Percentiles rank a stretch among this genome's conserved stretches.
phyloP scores from a whole-genome alignment of 2,797 vertebrate genomes.

The Paedocypris micromegethes region DNA sequence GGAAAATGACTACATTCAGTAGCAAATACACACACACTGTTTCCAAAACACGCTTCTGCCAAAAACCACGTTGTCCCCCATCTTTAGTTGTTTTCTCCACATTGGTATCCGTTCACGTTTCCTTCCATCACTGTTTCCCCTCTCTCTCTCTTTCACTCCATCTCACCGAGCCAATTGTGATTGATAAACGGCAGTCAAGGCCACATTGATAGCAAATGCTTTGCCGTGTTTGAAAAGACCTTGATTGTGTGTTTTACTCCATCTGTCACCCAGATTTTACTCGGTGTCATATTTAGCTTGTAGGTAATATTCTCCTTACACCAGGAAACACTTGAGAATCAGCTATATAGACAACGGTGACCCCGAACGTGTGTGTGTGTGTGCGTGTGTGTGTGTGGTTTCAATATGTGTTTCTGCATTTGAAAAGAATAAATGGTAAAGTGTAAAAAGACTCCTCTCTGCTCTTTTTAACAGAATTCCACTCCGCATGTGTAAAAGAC shows the following conservation, averaged over 20 bases:
- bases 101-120: slow-evolving; percentile 3
- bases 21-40: slow-evolving; percentile 5
- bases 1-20: slow-evolving; percentile 8
- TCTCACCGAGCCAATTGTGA: slow-evolving; percentile 12
- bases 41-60: not conserved
- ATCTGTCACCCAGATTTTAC: no score
- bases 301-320: not conserved
- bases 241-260: slow-evolving; percentile 12
- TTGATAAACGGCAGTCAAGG: slow-evolving; percentile 34
- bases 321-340: slow-evolving; percentile 1
- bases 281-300: not conserved
- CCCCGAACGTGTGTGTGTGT: no score
- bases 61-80: slow-evolving; percentile 8
- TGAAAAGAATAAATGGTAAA: no score
- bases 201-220: slow-evolving; percentile 25
- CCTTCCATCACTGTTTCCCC: not conserved
- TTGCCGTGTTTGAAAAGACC: slow-evolving; percentile 17
- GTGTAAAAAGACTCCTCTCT: slow-evolving; percentile 6
- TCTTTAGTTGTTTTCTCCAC: not conserved
- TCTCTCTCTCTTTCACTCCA: not conserved
- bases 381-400: no score
- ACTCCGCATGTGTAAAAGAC: slow-evolving; percentile 19
- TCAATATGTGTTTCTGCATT: no score
- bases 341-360: no score
- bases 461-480: slow-evolving; percentile 31